Conservation (phyloP, 2,888 invertebrate species). For the Pammene fasciana region DNA sequence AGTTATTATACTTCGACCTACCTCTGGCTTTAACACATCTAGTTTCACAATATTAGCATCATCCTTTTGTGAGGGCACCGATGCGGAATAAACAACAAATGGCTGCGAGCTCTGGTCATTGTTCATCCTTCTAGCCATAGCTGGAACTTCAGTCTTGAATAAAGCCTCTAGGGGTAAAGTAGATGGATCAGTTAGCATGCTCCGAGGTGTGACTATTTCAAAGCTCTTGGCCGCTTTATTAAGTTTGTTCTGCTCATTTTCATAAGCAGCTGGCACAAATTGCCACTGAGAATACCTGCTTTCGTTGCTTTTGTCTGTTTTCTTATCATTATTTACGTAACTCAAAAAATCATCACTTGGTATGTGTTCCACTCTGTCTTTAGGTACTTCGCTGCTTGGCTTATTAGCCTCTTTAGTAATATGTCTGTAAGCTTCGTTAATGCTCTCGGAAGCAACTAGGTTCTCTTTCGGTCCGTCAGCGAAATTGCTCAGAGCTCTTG, state of each 20-base stretch:
- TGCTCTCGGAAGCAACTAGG: slow-evolving; percentile 77
- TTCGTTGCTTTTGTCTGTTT: slow-evolving; percentile 57
- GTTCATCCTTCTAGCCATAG: slow-evolving; percentile 59
- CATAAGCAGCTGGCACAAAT: slow-evolving; percentile 78
- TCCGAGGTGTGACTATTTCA: slow-evolving; percentile 71
- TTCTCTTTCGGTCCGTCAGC: slow-evolving; percentile 73
- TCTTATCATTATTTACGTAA: slow-evolving; percentile 72
- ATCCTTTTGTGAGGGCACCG: slow-evolving; percentile 63
- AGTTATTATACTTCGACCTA: slow-evolving; percentile 66
- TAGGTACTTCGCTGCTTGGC: slow-evolving; percentile 39
- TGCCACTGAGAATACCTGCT: slow-evolving; percentile 66
- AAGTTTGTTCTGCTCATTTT: slow-evolving; percentile 64
- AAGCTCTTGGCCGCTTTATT: slow-evolving; percentile 62
- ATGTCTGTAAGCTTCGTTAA: slow-evolving; percentile 78
- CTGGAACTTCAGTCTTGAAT: slow-evolving; percentile 83
- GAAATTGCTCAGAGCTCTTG: slow-evolving; percentile 70
- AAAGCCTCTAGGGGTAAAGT: slow-evolving; percentile 87
- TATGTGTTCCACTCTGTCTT: slow-evolving; percentile 57
- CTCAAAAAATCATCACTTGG: slow-evolving; percentile 68
- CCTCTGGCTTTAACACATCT: slow-evolving; percentile 64
- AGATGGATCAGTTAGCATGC: slow-evolving; percentile 81
- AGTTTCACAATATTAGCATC: slow-evolving; percentile 66
- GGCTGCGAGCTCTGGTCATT: slow-evolving; percentile 63
- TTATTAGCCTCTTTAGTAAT: slow-evolving; percentile 57
- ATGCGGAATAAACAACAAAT: slow-evolving; percentile 77